Percentiles rank a stretch among this genome's conserved stretches.
Conservation (phyloP, 92 coral and sea anemone species). For the Parazoanthus atlanticus region DNA sequence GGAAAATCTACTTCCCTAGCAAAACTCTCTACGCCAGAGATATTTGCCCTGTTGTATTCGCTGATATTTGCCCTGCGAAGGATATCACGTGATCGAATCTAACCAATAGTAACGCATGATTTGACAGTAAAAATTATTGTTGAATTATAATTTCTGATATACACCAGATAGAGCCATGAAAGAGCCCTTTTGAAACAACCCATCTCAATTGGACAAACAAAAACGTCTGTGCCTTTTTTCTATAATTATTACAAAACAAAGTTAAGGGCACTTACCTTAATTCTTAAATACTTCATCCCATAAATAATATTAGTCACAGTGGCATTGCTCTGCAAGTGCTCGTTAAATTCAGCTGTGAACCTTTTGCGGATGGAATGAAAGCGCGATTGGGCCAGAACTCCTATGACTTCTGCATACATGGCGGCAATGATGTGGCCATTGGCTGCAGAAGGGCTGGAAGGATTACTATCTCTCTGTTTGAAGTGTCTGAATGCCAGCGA, state of each 20-base stretch:
- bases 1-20: no score
- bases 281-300: slow-evolving; percentile 99
- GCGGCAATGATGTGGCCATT: slow-evolving; percentile 94
- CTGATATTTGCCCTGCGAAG: no score
- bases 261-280: slow-evolving; percentile 68
- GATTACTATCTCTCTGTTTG: slow-evolving; percentile 83
- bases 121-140: no score
- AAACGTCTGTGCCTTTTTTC: no score
- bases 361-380: slow-evolving; percentile 87
- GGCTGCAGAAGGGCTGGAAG: slow-evolving; percentile 81
- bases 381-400: slow-evolving; percentile 91
- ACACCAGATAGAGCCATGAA: no score
- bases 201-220: background rate
- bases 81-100: no score
- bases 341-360: slow-evolving; percentile 90
- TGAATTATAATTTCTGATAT: no score
- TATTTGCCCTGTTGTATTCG: no score
- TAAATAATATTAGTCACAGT: slow-evolving; percentile 90
- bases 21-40: no score
- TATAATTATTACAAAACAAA: background rate
- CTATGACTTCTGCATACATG: slow-evolving; percentile 96
- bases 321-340: slow-evolving; percentile 80
- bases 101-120: no score
- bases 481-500: slow-evolving; percentile 94
- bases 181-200: no score